A percentile compares a stretch with the other conserved stretches of the same genome.
phyloP scores from a whole-genome alignment of 1,140 invertebrate species.

The Hyposmocoma kahamanoa region DNA sequence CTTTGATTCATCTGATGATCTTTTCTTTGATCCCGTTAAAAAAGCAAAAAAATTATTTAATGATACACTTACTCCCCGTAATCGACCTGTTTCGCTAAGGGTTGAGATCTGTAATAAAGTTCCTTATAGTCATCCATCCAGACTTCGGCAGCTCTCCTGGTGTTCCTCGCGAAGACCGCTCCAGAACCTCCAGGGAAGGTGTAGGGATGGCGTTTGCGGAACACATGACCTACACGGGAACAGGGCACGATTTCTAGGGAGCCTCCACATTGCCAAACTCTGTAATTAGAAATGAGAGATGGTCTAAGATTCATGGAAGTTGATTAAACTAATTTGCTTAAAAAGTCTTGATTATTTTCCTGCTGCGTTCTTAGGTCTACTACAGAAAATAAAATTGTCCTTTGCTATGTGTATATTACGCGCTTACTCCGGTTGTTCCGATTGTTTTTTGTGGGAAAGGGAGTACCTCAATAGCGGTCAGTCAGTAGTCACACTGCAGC shows the following conservation, averaged over 20 bases:
- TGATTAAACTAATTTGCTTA: no score
- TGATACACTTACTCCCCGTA: conserved; percentile 90
- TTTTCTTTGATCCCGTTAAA: no score
- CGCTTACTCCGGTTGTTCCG: no score
- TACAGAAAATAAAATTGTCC: no score
- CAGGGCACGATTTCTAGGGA: conserved; percentile 95
- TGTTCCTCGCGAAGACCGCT: conserved; percentile 92
- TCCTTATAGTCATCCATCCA: conserved; percentile 98
- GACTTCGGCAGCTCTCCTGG: conserved; percentile 91
- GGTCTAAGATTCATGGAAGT: no score
- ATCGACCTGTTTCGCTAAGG: conserved; percentile 88
- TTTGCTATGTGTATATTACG: no score
- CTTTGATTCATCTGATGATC: no score
- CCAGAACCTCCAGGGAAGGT: conserved; percentile 95
- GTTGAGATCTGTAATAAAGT: conserved; percentile 91
- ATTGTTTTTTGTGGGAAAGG: no score
- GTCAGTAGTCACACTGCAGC: no score
- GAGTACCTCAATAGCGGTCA: no score
- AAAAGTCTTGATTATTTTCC: no score
- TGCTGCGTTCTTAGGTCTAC: no score
- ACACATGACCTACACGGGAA: conserved; percentile 91
- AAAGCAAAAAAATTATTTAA: neutral
- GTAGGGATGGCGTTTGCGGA: conserved; percentile 95
- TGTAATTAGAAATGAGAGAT: conserved; percentile 16
- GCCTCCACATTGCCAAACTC: conserved; percentile 91